A percentile compares a stretch with the other conserved stretches of the same genome.
phyloP scores from a whole-genome alignment of 2,888 invertebrate genomes.

The Anagyrus pseudococci region DNA sequence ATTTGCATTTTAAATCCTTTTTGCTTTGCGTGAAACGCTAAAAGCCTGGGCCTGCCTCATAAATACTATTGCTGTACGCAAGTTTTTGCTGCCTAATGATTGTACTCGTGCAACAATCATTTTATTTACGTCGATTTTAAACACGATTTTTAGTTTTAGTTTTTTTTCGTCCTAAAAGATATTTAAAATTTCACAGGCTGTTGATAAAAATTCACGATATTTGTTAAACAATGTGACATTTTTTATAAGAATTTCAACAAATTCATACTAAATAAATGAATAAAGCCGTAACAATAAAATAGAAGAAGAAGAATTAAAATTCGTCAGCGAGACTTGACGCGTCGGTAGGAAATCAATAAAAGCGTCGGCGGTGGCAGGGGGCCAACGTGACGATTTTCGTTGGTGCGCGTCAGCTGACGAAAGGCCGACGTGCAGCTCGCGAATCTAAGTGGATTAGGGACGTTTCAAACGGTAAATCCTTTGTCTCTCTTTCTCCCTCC shows the following conservation, averaged over 20 bases:
- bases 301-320: neutral
- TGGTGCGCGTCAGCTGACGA: neutral
- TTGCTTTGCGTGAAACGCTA: neutral
- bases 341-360: neutral
- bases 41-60: too few species aligned
- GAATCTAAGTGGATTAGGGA: conserved; percentile 33
- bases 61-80: too few species aligned
- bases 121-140: neutral
- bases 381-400: neutral
- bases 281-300: too few species aligned
- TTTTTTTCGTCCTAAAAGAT: too few species aligned
- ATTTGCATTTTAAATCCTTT: neutral
- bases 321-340: neutral
- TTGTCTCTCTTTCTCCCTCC: neutral
- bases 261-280: too few species aligned
- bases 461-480: conserved; percentile 5
- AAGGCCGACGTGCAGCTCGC: conserved; percentile 12
- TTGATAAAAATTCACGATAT: too few species aligned
- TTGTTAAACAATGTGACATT: neutral
- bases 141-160: too few species aligned
- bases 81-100: neutral
- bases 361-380: neutral
- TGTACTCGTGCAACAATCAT: neutral
- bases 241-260: too few species aligned
- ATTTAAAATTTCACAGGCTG: too few species aligned